Evolutionary conservation across 2,113 vertebrate species (phyloP).

Genomic region (Apodemus sylvaticus): DNA sequence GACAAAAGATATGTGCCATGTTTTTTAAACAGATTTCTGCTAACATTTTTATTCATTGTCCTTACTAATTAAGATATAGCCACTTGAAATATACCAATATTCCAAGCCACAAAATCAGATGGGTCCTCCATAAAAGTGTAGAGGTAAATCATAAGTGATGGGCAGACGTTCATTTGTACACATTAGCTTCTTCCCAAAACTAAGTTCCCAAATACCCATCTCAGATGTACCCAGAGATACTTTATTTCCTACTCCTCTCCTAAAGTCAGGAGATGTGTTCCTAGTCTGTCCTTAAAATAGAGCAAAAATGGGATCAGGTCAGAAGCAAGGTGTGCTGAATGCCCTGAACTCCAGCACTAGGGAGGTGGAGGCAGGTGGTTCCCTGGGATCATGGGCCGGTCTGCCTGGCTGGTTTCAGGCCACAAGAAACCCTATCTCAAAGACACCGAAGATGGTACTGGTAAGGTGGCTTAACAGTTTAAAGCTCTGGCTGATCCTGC

Average conservation of each 20-base stretch:
- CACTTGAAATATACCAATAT: conserved; percentile 37
- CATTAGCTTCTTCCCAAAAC: not conserved
- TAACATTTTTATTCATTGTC: not conserved
- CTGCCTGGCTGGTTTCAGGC: not conserved
- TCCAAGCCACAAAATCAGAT: conserved; percentile 10
- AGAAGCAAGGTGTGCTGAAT: no score
- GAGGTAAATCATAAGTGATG: conserved; percentile 8
- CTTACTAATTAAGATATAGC: conserved; percentile 18
- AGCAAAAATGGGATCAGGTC: not conserved
- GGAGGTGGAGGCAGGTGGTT: not conserved
- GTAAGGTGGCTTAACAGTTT: not conserved
- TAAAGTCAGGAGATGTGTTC: not conserved
- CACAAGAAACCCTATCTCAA: not conserved
- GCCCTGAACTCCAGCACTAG: not conserved
- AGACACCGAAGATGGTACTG: not conserved
- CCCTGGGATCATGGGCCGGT: not conserved
- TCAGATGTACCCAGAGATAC: not conserved
- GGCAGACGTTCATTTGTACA: not conserved
- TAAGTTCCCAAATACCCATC: not conserved
- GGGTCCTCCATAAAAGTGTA: conserved; percentile 26
- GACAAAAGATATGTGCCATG: not conserved
- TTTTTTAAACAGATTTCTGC: not conserved
- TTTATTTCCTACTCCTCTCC: conserved; percentile 30
- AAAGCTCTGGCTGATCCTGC: not conserved
- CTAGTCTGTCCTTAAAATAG: conserved; percentile 44